phyloP scores from a whole-genome alignment of 2,888 invertebrate species.

The Andrena chrysosceles region DNA sequence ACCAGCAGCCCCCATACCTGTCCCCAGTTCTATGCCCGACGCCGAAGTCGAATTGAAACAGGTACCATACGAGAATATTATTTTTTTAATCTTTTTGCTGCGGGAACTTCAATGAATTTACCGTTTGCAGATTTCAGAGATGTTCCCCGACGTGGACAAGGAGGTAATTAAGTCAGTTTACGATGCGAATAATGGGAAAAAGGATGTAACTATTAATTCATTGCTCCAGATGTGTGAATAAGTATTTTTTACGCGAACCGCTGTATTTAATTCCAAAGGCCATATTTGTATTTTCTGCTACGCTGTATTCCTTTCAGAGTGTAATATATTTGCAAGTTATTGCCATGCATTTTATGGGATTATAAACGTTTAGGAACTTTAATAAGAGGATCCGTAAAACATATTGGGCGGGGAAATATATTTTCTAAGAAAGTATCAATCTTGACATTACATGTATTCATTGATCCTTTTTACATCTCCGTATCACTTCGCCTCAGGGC shows the following conservation, averaged over 20 bases:
- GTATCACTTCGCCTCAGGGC: background rate
- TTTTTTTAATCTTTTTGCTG: background rate
- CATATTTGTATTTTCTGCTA: constrained; percentile 80
- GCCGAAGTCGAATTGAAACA: constrained; percentile 88
- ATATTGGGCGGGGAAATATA: constrained; percentile 54
- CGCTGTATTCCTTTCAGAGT: constrained; percentile 72
- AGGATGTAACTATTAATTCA: constrained; percentile 95
- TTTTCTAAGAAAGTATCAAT: constrained; percentile 50
- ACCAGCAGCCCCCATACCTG: constrained; percentile 80
- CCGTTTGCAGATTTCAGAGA: constrained; percentile 92
- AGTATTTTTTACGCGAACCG: constrained; percentile 65
- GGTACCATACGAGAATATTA: constrained; percentile 81
- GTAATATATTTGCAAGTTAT: constrained; percentile 80
- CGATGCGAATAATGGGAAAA: constrained; percentile 95
- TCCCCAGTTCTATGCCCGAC: constrained; percentile 83
- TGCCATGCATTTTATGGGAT: constrained; percentile 45
- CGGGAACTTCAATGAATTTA: background rate
- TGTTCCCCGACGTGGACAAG: constrained; percentile 98
- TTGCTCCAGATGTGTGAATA: constrained; percentile 94
- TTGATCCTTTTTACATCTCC: constrained; percentile 26
- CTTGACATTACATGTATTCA: constrained; percentile 35
- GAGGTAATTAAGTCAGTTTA: constrained; percentile 96
- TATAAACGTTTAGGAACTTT: constrained; percentile 26
- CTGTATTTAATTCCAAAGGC: constrained; percentile 69
- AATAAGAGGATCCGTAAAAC: constrained; percentile 13